Evolutionary conservation across 2,888 invertebrate species (phyloP).

Genomic region (Athripsodes cinereus): DNA sequence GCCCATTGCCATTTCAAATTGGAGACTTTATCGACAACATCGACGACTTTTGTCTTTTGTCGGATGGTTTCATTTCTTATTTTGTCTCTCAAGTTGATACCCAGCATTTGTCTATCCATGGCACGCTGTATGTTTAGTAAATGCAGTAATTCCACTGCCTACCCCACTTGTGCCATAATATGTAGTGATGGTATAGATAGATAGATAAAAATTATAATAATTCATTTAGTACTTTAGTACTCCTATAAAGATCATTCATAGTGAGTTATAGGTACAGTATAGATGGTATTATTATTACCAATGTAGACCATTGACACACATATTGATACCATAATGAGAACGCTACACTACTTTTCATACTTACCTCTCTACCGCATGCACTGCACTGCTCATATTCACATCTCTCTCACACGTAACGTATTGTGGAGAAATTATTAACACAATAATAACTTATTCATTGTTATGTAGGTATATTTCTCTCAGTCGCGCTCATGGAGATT

Average conservation of each 20-base stretch:
- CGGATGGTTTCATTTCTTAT: too few species aligned
- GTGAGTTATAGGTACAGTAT: too few species aligned
- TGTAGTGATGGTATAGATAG: background rate
- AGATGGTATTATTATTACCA: background rate
- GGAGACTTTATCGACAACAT: too few species aligned
- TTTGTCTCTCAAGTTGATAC: too few species aligned
- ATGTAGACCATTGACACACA: background rate
- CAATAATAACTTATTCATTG: background rate
- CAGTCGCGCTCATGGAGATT: conserved; percentile 5
- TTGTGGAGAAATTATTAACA: background rate
- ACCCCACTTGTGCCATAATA: too few species aligned
- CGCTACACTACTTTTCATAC: background rate
- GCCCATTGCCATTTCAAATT: too few species aligned
- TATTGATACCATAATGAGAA: background rate
- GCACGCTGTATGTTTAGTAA: too few species aligned
- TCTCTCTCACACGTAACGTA: conserved; percentile 2
- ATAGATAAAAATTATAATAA: background rate
- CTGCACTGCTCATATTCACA: background rate
- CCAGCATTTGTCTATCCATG: too few species aligned
- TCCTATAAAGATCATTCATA: too few species aligned
- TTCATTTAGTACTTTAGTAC: background rate
- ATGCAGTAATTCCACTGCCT: too few species aligned
- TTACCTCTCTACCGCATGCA: background rate
- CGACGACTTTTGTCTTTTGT: too few species aligned
- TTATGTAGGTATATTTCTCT: background rate